phyloP scores from a whole-genome alignment of 30 jellyfish, hydroid and myxozoan species.

The Hydractinia echinata region DNA sequence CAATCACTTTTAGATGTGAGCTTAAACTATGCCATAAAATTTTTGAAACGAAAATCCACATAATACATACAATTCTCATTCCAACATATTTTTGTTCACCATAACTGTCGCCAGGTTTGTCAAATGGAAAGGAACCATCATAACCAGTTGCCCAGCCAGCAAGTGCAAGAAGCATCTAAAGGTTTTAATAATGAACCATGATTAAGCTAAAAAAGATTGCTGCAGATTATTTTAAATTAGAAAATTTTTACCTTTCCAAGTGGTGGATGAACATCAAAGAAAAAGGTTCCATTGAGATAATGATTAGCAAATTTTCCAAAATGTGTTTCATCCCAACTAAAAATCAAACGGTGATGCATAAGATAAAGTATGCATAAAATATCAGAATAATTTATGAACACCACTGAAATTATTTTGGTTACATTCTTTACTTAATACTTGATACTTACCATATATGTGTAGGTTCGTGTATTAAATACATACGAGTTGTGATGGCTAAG shows the following conservation, averaged over 20 bases:
- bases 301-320: slow-evolving; percentile 96
- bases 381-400: background rate
- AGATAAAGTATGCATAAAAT: background rate
- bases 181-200: background rate
- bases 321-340: slow-evolving; percentile 99
- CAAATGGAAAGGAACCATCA: slow-evolving; percentile 95
- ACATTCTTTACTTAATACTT: too few relatives aligned
- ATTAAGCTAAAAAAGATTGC: background rate
- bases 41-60: too few relatives aligned
- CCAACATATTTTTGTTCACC: slow-evolving; percentile 98
- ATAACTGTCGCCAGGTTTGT: slow-evolving; percentile 87
- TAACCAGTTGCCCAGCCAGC: slow-evolving; percentile 95
- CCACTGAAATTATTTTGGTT: too few relatives aligned
- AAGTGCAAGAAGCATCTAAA: slow-evolving; percentile 91
- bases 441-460: slow-evolving; percentile 65
- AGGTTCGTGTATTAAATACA: slow-evolving; percentile 64
- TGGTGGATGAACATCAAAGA: slow-evolving; percentile 99
- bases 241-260: slow-evolving; percentile 68
- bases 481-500: slow-evolving; percentile 44
- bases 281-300: slow-evolving; percentile 88
- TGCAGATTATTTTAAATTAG: background rate
- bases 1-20: too few relatives aligned
- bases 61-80: slow-evolving; percentile 72
- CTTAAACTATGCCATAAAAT: too few relatives aligned
- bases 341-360: slow-evolving; percentile 1